These are phyloP conservation scores for Maniola hyperantus DNA, from an alignment of 2,888 invertebrate genomes.

Conservation along the genomic window DNA sequence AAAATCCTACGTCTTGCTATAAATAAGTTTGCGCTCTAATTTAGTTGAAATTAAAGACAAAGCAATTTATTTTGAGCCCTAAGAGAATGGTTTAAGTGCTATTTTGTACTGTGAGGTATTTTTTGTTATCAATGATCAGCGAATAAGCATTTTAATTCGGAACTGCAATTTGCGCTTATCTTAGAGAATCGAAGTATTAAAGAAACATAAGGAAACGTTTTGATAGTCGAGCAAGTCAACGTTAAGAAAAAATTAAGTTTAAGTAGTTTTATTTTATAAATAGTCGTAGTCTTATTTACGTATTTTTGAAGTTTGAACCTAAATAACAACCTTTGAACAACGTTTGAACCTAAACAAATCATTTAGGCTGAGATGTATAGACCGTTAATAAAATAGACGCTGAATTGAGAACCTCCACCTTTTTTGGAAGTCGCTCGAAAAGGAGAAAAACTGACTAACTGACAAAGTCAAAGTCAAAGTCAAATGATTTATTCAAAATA, in stretches of 20 bases:
- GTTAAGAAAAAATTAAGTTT: not conserved
- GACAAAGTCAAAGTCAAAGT: too few species aligned
- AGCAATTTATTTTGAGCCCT: constrained; percentile 20
- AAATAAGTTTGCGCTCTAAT: not conserved
- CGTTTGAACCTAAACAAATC: too few species aligned
- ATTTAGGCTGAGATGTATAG: too few species aligned
- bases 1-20: constrained; percentile 11
- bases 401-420: too few species aligned
- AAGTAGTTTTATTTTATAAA: not conserved
- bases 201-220: constrained; percentile 13
- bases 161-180: constrained; percentile 28
- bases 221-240: not conserved
- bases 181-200: constrained; percentile 19
- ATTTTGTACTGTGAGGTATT: constrained; percentile 1
- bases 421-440: too few species aligned
- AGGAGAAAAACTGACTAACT: too few species aligned
- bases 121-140: constrained; percentile 27
- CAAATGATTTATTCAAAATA: too few species aligned
- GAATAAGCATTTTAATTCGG: constrained; percentile 21
- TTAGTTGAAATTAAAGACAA: constrained; percentile 8
- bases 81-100: not conserved
- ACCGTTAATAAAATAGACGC: too few species aligned
- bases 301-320: too few species aligned
- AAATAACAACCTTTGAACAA: too few species aligned
- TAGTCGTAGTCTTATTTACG: too few species aligned